A percentile compares a stretch with the other conserved stretches of the same genome.
phyloP scores from a whole-genome alignment of 2,113 vertebrate genomes.

The Cyanoramphus novaezelandiae region DNA sequence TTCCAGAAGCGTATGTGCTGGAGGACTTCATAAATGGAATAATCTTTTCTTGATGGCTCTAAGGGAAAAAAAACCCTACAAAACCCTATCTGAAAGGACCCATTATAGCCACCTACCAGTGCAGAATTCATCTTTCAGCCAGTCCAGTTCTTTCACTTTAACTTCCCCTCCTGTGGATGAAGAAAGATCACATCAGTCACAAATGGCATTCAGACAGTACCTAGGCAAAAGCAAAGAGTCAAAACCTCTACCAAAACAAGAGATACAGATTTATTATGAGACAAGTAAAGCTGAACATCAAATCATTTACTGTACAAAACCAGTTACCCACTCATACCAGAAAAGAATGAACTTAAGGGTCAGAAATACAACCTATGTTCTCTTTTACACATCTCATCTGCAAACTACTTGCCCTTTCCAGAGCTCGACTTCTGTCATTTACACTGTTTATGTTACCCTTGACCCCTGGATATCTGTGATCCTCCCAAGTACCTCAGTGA shows the following conservation, averaged over 20 bases:
- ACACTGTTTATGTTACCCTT: neutral
- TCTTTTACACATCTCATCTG: neutral
- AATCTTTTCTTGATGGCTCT: neutral
- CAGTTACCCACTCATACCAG: neutral
- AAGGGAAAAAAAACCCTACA: neutral
- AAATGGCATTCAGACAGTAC: neutral
- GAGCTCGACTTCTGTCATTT: neutral
- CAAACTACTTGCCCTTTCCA: neutral
- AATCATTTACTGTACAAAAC: neutral
- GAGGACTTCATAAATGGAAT: neutral
- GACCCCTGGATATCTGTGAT: neutral
- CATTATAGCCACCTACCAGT: conserved; percentile 76
- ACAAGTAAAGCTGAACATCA: neutral
- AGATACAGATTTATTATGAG: neutral
- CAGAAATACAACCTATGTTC: neutral
- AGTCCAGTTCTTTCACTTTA: conserved; percentile 85
- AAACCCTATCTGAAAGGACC: neutral
- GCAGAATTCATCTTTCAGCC: conserved; percentile 83
- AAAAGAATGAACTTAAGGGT: neutral
- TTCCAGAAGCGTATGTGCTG: neutral
- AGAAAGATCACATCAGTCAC: neutral
- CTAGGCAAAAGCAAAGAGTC: neutral
- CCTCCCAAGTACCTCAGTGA: neutral
- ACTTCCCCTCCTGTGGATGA: conserved; percentile 74
- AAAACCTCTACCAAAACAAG: neutral